phyloP scores from a whole-genome alignment of 2,888 invertebrate genomes.

The Pandemis cinnamomeana region DNA sequence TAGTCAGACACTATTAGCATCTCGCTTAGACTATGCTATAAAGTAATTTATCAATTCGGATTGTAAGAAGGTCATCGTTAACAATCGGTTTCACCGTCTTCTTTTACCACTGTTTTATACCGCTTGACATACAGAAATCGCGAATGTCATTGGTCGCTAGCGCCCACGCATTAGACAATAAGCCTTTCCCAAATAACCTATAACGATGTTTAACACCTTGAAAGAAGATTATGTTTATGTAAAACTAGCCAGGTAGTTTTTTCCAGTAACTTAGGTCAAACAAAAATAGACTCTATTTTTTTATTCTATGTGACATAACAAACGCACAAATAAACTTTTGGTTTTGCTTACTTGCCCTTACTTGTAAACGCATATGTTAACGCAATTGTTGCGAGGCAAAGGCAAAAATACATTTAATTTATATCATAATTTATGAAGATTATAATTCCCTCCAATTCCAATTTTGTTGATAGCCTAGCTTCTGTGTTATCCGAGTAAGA shows the following conservation, averaged over 20 bases:
- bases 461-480: neutral
- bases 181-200: too few species aligned
- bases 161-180: too few species aligned
- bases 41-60: too few species aligned
- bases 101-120: neutral
- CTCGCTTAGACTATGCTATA: neutral
- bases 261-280: neutral
- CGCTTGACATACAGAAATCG: too few species aligned
- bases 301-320: neutral
- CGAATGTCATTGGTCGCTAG: too few species aligned
- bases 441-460: neutral
- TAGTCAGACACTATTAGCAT: neutral
- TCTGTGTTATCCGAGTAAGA: slow-evolving; percentile 13
- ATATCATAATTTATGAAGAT: neutral
- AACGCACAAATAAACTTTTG: neutral
- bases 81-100: neutral
- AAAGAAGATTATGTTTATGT: neutral
- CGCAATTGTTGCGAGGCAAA: too few species aligned
- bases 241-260: neutral
- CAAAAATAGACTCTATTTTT: neutral
- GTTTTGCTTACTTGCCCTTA: neutral
- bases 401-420: neutral
- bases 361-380: too few species aligned
- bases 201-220: neutral
- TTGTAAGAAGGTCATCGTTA: neutral